Base-by-base conservation (phyloP, 1,140 invertebrate species). In the Melanaphis sacchari region DNA sequence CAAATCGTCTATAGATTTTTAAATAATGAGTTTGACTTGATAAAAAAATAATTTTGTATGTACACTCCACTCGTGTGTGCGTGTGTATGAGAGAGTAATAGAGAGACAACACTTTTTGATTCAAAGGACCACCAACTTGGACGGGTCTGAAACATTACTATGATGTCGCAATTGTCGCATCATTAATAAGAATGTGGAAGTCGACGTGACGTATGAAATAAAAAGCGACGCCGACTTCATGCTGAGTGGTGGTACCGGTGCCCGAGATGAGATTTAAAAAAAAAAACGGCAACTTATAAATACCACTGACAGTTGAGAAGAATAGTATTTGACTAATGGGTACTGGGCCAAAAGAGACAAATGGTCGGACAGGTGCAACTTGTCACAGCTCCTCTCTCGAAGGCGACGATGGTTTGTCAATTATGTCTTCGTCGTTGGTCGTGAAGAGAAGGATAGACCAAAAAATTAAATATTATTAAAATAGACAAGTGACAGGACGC, bases 301-400 rank as follows among this genome's bases (percentile, higher is more conserved):
- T 49, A 87, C 43, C 18, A n/a, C n/a, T 43, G 41, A 88, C 43
- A 2, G 15, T 18, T 31, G 43, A 43, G 31, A 66, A 31, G 59
- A 66, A 66, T n/a, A 66, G 59, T 76, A 6, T 88, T 88, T 88
- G 85, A 88, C 43, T 49, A 88, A 88, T 88, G 85, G 85, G 41
- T 36, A 36, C 31, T 15, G 31, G 21, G 41, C 85, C 85, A 88
- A 88, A 88, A 88, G 36, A 49, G 85, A 88, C 85, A 88, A 88
- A 88, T 88, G 41, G n/a, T 87, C 38, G 9, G 43, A 88, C 85
- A 88, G 85, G 85, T 88, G 85, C 21, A 24, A 88, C 49, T 49
- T 88, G 85, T 88, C 85, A 49, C 85, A 22, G 36, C 43, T 49
- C 85, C n/a, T 41, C 18, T 49, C 31, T 5, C 15, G 31, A 46